Base-by-base conservation (phyloP, 2,113 vertebrate genomes). In the Myotis lucifugus region DNA sequence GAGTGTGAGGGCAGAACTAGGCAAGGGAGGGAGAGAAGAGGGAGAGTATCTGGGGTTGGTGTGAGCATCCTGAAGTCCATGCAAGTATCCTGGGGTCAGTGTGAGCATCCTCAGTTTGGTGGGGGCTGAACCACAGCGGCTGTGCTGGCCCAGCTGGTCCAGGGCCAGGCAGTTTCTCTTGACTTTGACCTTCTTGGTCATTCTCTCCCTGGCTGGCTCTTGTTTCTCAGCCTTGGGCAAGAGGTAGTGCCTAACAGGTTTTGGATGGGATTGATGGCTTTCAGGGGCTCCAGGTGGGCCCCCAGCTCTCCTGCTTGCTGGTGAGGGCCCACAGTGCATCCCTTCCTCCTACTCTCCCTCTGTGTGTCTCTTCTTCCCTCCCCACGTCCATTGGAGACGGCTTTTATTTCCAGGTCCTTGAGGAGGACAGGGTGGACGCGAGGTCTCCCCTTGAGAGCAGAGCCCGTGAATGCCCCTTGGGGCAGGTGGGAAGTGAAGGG, bases 301-400 rank as follows among this genome's bases (percentile, higher is more conserved):
- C 8, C 32, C 8, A n/a, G 64, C 40, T 21, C 18, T 77, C 37
- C 79, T 46, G 29, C n/a, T 79, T 94, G 18, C 67, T 70, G 8
- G 34, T 21, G 29, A 59, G 42, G 21, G 4, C 11, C 46, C 59
- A 34, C 34, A 25, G 40, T 92, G 1, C 13, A 42, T 27, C 46
- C 32, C 40, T 78, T 29, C 17, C 8, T 52, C 23, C 19, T 32
- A 50, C n/a, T 67, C 21, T 72, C 34, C 66, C 59, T 66, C 19
- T 48, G 9, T 66, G 2, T 64, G 27, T 61, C 59, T 67, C 67
- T 56, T 46, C 54, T 34, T 82, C 7, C 52, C 19, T 37, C 61
- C 2, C 17, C 52, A 12, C 27, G 7, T 72, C 13, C 3, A 0
- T n/a, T 48, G 5, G 29, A 56, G 34, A 14, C 59, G 34, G 23